Evolutionary conservation across 2,888 invertebrate species (phyloP), one percentile per base, ranked within the genome.

Genomic region (Gasteruption jaculator): DNA sequence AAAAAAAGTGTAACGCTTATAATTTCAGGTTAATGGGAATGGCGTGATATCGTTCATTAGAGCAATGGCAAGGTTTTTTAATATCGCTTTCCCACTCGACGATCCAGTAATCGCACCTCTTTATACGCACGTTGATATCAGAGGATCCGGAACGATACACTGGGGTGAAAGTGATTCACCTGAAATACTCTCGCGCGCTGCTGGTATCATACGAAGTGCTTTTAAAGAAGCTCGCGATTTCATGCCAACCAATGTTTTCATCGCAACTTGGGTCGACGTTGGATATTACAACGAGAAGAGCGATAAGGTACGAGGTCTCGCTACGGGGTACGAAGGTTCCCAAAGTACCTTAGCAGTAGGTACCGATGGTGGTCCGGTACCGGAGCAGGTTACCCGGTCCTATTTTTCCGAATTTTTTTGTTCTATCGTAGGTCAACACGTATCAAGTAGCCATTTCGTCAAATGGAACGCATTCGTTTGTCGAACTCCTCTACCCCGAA

Each of bases 211-310:
- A 2, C 80, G 82, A 42, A 79, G 80, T 43, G 80, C 85, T 46
- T 94, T 90, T 68, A 78, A 81, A 21, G 80, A 82, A 16, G 82
- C 82, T 30, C 70, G 72, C 3, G 78, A 82, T 45, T 97, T 94
- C 66, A 74, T 78, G 56, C 88, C 94, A 0, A 78, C 73, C 0
- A 82, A 84, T 54, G 76, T 93, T 4, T 86, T 96, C 60, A 79
- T 97, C 34, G 87, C 82, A 11, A 96, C 95, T 0, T 97, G 96
- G 96, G 74, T 83, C 22, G 83, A 84, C 39, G 94, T 95, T 1
- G 91, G 91, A 1, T 86, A 86, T 63, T 85, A 79, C 60, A 73
- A 76, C 43, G 79, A 79, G 34, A 73, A 72, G 38, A 74, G 72
- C 36, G 83, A 89, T 61, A 85, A 82, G 68, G 79, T 78, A 54